Base-by-base conservation (phyloP, 2,888 invertebrate genomes). In the Papilio gigon region DNA sequence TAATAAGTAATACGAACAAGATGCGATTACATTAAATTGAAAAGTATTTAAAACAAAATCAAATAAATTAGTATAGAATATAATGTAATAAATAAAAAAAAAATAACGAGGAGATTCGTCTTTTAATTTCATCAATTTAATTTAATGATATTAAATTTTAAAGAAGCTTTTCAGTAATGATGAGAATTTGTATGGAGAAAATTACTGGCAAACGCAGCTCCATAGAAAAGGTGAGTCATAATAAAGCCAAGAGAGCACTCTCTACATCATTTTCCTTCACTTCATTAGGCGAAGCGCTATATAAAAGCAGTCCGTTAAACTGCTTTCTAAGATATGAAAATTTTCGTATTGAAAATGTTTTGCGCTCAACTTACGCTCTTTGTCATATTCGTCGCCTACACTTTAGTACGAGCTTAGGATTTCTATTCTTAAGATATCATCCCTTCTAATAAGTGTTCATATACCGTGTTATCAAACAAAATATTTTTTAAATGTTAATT, bases 231-330 rank as follows among this genome's bases (percentile, higher is more conserved):
- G 79, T 78, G 76, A 72, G 74, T 75, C 68, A 71, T 74, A 74
- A 84, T 79, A 81, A 76, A 78, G 78, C 74, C 76, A 79, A 78
- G 74, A 74, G 76, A 79, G 77, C 77, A 76, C 75, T 76, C 73
- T 81, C 89, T 90, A 86, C 82, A 89, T 90, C 89, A 90, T 89
- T 84, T 80, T 80, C 85, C 86, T 81, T 86, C 90, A 89, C 86
- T 87, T 90, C 90, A 90, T 90, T 90, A 88, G 78, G 81, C 83
- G 83, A 83, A 80, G 76, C 82, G 81, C 82, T 82, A 83, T 84
- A 80, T 78, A 82, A 73, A 78, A 82, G 80, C 83, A 81, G 84
- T 82, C 78, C 80, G 82, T 75, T 82, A 78, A 53, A 79, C 79
- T 79, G 77, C 59, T 60, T 40, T 14, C 25, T 35, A 56, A 65